A percentile compares a stretch with the other conserved stretches of the same genome.
These are phyloP conservation scores for Eustalomyia histrio DNA, from an alignment of 2,888 invertebrate species.

Conservation along the genomic window DNA sequence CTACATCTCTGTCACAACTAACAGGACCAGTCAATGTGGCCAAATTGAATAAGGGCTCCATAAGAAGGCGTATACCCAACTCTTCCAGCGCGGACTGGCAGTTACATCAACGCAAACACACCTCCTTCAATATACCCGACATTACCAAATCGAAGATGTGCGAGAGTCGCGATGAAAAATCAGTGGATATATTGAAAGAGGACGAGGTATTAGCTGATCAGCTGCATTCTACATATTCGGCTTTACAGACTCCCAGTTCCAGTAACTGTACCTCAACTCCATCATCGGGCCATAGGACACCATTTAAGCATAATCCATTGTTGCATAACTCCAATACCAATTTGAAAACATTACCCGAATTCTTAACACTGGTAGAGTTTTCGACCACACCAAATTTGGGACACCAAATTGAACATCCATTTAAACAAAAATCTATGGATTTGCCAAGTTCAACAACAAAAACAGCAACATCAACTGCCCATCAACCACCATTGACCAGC, in stretches of 20 bases:
- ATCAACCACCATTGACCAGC: too few relatives aligned
- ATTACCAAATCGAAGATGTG: slow-evolving; percentile 50
- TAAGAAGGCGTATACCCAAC: slow-evolving; percentile 54
- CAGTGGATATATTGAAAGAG: slow-evolving; percentile 54
- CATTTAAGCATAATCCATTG: slow-evolving; percentile 74
- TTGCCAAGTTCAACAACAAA: slow-evolving; percentile 63
- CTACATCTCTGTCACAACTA: slow-evolving; percentile 73
- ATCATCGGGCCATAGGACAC: slow-evolving; percentile 56
- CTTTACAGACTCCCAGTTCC: slow-evolving; percentile 48
- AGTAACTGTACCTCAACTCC: slow-evolving; percentile 54
- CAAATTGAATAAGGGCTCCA: slow-evolving; percentile 42
- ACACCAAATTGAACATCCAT: slow-evolving; percentile 68
- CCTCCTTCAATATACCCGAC: slow-evolving; percentile 69
- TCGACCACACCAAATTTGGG: slow-evolving; percentile 66
- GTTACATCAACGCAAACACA: slow-evolving; percentile 73
- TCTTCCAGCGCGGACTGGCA: slow-evolving; percentile 70
- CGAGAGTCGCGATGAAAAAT: slow-evolving; percentile 56
- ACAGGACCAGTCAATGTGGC: slow-evolving; percentile 64
- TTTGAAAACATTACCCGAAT: slow-evolving; percentile 86
- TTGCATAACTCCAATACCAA: slow-evolving; percentile 83
- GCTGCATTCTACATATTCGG: slow-evolving; percentile 31
- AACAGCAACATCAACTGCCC: slow-evolving; percentile 60
- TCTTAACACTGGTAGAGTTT: slow-evolving; percentile 85
- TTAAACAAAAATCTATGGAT: slow-evolving; percentile 74
- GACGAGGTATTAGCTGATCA: slow-evolving; percentile 44